Base-by-base conservation (phyloP, 2,797 vertebrate species). In the Lerista edwardsae region DNA sequence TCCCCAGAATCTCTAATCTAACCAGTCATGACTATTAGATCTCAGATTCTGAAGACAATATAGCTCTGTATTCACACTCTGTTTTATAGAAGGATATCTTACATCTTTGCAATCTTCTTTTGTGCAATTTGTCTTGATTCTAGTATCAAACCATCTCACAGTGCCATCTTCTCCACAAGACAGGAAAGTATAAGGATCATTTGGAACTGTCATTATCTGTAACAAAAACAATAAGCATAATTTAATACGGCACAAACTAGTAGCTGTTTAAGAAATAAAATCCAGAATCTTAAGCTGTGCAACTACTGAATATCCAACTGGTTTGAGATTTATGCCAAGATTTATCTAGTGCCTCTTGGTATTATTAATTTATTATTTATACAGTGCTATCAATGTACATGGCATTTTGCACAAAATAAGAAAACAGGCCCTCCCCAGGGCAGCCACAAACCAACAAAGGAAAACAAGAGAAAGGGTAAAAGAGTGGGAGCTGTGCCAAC, bases 41-140 rank as follows among this genome's bases (percentile, higher is more conserved):
- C 79, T 92, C 76, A 80, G 85, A 84, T 80, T 51, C 74, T 88
- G 59, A 79, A 76, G 83, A 86, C 79, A 84, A 80, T 86, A 81
- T 78, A 85, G 83, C 74, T 90, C 85, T 90, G 90, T 88, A 91
- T 85, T 80, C 79, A 84, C 87, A 88, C 88, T 39, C 88, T 84
- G n/a, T n/a, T 77, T 86, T 86, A 75, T 68, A 77, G n/a, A 77
- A 77, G 44, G 88, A 29, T 91, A 84, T 91, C 97, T 94, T 98
- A 99, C 99, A 94, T 99, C 99, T 98, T 99, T 99, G 95, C 99
- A 99, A 94, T 99, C 98, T 96, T 99, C 98, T 94, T 99, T 99
- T 81, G 97, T 98, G 95, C 99, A 99, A 95, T 98, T 99, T 10
- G 98, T 99, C 96, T 99, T 99, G 80, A 96, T 98, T 92, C 98